Evolutionary conservation across 2,797 vertebrate species (phyloP).

Genomic region (Ctenopoma kingsleyae): DNA sequence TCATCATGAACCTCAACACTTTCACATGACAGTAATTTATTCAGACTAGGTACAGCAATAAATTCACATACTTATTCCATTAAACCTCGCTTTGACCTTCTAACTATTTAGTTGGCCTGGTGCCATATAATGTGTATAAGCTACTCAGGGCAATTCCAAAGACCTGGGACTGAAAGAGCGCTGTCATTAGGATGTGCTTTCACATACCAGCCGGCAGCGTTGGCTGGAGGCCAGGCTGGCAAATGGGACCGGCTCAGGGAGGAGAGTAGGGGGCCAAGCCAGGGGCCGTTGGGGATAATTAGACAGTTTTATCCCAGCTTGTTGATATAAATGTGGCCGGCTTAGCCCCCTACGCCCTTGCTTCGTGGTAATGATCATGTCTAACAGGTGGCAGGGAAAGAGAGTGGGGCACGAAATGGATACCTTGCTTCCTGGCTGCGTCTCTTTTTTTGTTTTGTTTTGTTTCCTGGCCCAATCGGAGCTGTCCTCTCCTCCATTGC

Average conservation of each 20-base stretch:
- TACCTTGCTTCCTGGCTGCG: slow-evolving; percentile 90
- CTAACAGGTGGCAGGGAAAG: slow-evolving; percentile 98
- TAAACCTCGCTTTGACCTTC: slow-evolving; percentile 78
- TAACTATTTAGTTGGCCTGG: slow-evolving; percentile 71
- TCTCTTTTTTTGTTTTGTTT: slow-evolving; percentile 80
- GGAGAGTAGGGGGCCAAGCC: slow-evolving; percentile 86
- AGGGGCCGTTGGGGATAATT: slow-evolving; percentile 94
- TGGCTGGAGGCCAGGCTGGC: slow-evolving; percentile 88
- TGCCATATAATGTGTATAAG: slow-evolving; percentile 89
- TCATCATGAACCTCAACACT: slow-evolving; percentile 41
- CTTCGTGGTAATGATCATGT: slow-evolving; percentile 91
- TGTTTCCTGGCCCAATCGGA: slow-evolving; percentile 67
- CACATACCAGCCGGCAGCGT: slow-evolving; percentile 88
- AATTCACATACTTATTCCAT: slow-evolving; percentile 64
- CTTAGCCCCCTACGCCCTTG: slow-evolving; percentile 89
- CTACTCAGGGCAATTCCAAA: slow-evolving; percentile 89
- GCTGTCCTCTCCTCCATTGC: slow-evolving; percentile 40
- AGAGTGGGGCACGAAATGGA: slow-evolving; percentile 91
- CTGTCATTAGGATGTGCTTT: slow-evolving; percentile 91
- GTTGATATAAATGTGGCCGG: slow-evolving; percentile 97
- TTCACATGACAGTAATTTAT: slow-evolving; percentile 49
- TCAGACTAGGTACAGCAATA: slow-evolving; percentile 61
- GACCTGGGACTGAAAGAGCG: slow-evolving; percentile 87
- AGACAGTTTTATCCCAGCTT: slow-evolving; percentile 94
- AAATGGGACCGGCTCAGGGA: slow-evolving; percentile 84